These are phyloP conservation scores for Eueremaeus valkanovi DNA, from an alignment of 2,888 invertebrate species.

Conservation along the genomic window DNA sequence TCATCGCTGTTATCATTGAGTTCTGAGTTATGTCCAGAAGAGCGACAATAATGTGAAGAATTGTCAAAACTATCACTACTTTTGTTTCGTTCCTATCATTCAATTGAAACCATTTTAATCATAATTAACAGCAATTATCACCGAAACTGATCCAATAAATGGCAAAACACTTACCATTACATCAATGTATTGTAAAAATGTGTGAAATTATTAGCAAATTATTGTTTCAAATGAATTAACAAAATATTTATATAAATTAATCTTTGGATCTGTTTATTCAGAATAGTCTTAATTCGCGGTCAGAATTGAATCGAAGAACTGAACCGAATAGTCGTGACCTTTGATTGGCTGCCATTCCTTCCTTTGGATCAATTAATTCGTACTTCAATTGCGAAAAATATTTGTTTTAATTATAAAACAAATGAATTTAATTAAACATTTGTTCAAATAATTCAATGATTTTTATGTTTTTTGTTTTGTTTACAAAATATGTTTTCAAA, in stretches of 20 bases:
- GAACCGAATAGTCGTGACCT: constrained; percentile 2
- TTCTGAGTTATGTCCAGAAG: neutral
- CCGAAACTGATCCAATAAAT: neutral
- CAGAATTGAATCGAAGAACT: constrained; percentile 23
- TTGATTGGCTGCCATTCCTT: constrained; percentile 3
- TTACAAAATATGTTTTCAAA: neutral
- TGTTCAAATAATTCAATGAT: neutral
- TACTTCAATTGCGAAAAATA: neutral
- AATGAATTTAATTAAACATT: neutral
- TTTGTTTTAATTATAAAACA: neutral
- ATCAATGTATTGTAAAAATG: neutral
- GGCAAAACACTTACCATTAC: neutral
- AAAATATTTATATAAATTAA: too few relatives aligned
- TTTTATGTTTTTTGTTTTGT: neutral
- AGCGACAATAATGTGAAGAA: neutral
- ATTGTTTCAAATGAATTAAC: neutral
- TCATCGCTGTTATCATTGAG: neutral
- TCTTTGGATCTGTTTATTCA: neutral
- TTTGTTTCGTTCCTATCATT: neutral
- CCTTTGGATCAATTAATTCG: neutral
- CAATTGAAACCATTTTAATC: neutral
- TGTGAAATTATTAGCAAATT: neutral
- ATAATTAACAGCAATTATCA: neutral
- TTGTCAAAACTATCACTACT: neutral
- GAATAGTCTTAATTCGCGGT: constrained; percentile 16